Base-by-base conservation (phyloP, 2,888 invertebrate species). In the Scaptomyza flava region DNA sequence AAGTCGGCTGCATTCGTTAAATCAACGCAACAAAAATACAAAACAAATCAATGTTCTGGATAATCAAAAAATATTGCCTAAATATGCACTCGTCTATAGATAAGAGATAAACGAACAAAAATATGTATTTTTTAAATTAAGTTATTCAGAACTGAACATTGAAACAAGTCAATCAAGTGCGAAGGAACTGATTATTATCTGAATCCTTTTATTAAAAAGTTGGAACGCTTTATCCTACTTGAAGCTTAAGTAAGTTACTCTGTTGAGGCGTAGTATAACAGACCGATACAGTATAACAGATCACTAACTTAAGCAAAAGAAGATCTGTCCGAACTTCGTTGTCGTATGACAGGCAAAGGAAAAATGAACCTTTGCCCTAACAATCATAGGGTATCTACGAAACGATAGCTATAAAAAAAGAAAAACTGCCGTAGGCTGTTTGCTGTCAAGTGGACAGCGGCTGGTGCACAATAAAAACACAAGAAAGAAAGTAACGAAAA, bases 371-470 rank as follows among this genome's bases (percentile, higher is more conserved):
- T 23, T 23, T 23, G 0, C 27, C 27, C 27, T 7, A 14, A 0
- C 2, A 6, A 9, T 56, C 46, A 27, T 31, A 67, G 74, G 63
- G 59, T 74, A 68, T 58, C 45, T 27, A 0, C 2, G 2, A 14
- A 20, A 20, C 20, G 34, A 6, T 31, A 20, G 45, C 12, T 8
- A 6, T 14, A 5, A 2, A 6, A 6, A 33, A 27, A 27, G 23
- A 5, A 3, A 7, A 7, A 11, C 6, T 3, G 42, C 38, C 12
- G 43, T 36, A 36, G n/a, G 43, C 46, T 52, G 27, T 12, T 52
- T 48, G 60, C 83, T 64, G 74, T 88, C 89, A 88, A 82, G 82
- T 86, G 81, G 87, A 73, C 89, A 83, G 41, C 72, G 68, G 60
- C 66, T 51, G 41, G 60, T 63, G 62, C 62, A 61, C 65, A 57